phyloP scores from a whole-genome alignment of 1,140 invertebrate species.

The Fragariocoptes setiger region DNA sequence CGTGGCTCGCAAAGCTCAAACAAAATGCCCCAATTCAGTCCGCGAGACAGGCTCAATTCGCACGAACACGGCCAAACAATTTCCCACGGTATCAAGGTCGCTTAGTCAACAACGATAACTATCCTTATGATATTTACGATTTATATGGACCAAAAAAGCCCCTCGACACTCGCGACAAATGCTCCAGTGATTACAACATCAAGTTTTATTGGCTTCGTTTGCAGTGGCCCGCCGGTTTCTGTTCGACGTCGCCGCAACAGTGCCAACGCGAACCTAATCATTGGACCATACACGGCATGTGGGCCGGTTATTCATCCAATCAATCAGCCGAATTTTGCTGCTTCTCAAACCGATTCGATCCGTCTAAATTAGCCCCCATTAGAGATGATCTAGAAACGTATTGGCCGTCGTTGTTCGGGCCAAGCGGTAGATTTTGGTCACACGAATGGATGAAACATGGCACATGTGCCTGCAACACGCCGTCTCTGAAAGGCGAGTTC shows the following conservation, averaged over 20 bases:
- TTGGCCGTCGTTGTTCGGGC: conserved; percentile 6
- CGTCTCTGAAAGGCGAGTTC: conserved; percentile 7
- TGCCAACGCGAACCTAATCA: conserved; percentile 1
- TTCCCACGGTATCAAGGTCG: no score
- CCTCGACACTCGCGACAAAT: no score
- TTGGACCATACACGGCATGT: conserved; percentile 10
- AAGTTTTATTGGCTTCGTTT: no score
- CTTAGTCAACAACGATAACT: no score
- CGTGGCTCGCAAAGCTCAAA: no score
- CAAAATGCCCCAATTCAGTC: no score
- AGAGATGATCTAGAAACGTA: conserved; percentile 3
- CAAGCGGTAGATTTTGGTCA: conserved; percentile 8
- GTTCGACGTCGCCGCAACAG: conserved; percentile 2
- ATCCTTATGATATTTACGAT: no score
- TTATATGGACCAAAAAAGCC: no score
- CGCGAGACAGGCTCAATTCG: no score
- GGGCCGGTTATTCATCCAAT: conserved; percentile 5
- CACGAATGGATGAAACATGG: conserved; percentile 10
- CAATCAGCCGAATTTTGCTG: conserved; percentile 7
- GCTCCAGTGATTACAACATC: no score
- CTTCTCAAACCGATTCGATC: conserved; percentile 4
- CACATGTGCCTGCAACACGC: conserved; percentile 8
- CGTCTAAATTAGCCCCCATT: conserved; percentile 1
- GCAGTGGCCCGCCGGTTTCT: conserved; percentile 6
- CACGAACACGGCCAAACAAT: no score